Evolutionary conservation across 2,797 vertebrate species (phyloP), one percentile per base, ranked within the genome.

Genomic region (Austrolebias charrua): DNA sequence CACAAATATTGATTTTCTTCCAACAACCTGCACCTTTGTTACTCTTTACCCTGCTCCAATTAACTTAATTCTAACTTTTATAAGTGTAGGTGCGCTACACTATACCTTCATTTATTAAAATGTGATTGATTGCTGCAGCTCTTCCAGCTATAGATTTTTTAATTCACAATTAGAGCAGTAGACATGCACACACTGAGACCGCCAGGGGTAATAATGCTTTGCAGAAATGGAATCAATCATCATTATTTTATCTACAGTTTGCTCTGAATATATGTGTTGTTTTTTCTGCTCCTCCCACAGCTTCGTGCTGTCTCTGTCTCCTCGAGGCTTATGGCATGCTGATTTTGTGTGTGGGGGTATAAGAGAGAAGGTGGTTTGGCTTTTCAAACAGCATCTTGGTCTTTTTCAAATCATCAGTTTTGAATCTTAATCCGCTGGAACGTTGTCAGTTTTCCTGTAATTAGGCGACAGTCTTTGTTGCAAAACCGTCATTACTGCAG

Each of bases 251-350:
- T 75, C 71, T 47, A 55, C 57, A 63, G 33, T 76, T 80, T 82
- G 60, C 71, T 58, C 57, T 67, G 63, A 82, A 76, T 83, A 74
- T 70, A 79, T 83, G 79, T 79, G 72, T 73, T 40, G n/a, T 18
- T 47, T 56, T 64, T 43, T 38, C 44, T 69, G 55, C 62, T 78
- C 62, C 66, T 67, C 51, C 44, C 67, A 66, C 63, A 76, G 63
- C 48, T 67, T 66, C 31, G 15, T 29, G 31, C 48, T 61, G 63
- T 64, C 29, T 60, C 69, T 54, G 51, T 68, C n/a, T 75, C 35
- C 46, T 43, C 47, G 54, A 80, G 54, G 62, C 78, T 84, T 82
- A 81, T 45, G 55, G 63, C 38, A 16, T 0, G 6, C 56, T 55
- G 60, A 24, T 1, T 24, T 24, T 24, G 24, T 24, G 24, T 24